phyloP scores from a whole-genome alignment of 2,113 vertebrate genomes.

The Psilopsiagon aymara region DNA sequence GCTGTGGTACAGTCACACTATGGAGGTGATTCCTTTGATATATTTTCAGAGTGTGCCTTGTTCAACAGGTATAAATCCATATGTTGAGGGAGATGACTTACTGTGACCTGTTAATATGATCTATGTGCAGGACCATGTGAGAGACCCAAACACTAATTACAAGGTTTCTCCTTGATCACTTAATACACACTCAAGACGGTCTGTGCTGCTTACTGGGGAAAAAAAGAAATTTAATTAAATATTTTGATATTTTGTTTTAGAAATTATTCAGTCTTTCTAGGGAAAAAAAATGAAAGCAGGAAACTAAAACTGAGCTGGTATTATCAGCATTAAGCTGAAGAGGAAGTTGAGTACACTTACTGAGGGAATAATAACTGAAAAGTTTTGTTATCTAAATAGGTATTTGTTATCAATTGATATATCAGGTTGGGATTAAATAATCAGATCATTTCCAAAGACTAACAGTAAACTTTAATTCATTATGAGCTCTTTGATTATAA shows the following conservation, averaged over 20 bases:
- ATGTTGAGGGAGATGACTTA: not conserved
- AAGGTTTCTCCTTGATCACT: not conserved
- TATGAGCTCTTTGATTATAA: not conserved
- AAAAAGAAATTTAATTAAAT: not conserved
- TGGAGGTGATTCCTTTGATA: not conserved
- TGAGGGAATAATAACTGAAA: not conserved
- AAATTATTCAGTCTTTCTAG: not conserved
- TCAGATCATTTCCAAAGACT: not conserved
- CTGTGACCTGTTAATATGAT: not conserved
- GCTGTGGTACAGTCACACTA: not conserved
- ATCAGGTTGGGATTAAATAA: not conserved
- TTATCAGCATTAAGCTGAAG: not conserved
- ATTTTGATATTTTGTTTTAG: not conserved
- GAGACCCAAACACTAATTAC: not conserved
- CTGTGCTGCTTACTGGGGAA: not conserved
- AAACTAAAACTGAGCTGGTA: not conserved
- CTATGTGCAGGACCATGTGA: not conserved
- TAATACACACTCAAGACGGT: not conserved
- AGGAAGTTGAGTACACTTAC: not conserved
- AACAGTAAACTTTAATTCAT: not conserved
- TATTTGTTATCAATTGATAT: not conserved
- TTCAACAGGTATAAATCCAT: not conserved
- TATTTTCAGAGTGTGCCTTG: not conserved
- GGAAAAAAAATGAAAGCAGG: not conserved
- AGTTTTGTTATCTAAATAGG: not conserved